Evolutionary conservation across 2,113 vertebrate genomes (phyloP), one percentile per base, ranked within the genome.

Genomic region (Scopus umbretta): DNA sequence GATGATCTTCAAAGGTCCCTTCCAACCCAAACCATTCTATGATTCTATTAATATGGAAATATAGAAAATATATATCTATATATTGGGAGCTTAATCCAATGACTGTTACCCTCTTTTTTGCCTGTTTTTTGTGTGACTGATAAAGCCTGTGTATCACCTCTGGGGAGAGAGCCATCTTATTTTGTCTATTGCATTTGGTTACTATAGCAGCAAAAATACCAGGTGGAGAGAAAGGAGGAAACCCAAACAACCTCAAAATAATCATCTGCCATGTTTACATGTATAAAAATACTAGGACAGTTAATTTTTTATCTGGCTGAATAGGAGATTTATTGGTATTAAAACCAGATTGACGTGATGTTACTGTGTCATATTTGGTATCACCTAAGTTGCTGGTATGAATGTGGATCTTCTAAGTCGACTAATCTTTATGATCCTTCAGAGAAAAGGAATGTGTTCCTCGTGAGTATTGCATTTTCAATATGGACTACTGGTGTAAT

Each of bases 181-280:
- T 97, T 90, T 95, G 91, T 96, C 96, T 97, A 84, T 97, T 97
- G 92, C 94, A 84, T 98, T 97, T 96, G 85, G 98, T 99, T 98
- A 97, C 98, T 97, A 98, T 98, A 96, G 98, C 97, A 98, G 97
- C 98, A 96, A 78, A 92, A 96, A 91, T 94, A 95, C n/a, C 94
- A 85, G 88, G 76, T 96, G 88, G 86, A 94, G 38, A 88, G 75
- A 52, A 66, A 52, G 47, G 47, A 87, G 71, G 36, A 92, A 91
- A 86, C n/a, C 59, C 55, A 81, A 76, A 62, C n/a, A 79, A 22
- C 34, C 11, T 49, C 36, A 5, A 71, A 84, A 79, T 47, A 94
- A 96, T 61, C 76, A 96, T 85, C 97, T 97, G 86, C 80, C 50
- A 93, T 95, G 25, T 82, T 96, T 68, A 34, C 17, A 4, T 68